Conservation (phyloP, 35 echinoderm and acorn worm species). For the Lytechinus pictus region DNA sequence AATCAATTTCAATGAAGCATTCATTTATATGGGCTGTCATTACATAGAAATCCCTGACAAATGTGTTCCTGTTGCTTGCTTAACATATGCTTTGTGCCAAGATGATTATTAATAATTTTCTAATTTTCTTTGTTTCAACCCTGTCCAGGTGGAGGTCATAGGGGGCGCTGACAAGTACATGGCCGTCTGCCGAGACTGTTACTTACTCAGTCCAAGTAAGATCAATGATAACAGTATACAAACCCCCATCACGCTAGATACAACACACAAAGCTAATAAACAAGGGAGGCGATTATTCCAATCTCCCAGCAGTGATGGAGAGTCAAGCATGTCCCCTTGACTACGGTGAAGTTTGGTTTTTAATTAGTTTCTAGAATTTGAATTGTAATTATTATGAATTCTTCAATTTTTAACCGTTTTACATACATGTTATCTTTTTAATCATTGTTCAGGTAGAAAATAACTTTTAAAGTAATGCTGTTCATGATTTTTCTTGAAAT, state of each 20-base stretch:
- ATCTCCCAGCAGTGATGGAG: constrained; percentile 33
- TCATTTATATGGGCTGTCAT: too few relatives aligned
- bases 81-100: not conserved
- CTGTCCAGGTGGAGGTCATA: constrained; percentile 85
- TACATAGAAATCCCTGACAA: too few relatives aligned
- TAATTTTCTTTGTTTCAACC: not conserved
- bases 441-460: not conserved
- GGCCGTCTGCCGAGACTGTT: constrained; percentile 92
- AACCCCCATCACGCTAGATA: constrained; percentile 7
- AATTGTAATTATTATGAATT: not conserved
- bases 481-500: not conserved
- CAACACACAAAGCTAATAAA: constrained; percentile 8
- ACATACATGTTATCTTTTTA: not conserved
- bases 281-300: constrained; percentile 24
- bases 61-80: not conserved
- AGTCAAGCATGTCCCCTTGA: constrained; percentile 34
- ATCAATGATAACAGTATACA: constrained; percentile 37
- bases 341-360: not conserved
- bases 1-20: too few relatives aligned
- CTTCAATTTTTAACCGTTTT: not conserved
- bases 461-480: not conserved
- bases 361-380: not conserved
- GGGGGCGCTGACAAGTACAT: constrained; percentile 99
- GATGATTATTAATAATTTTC: not conserved
- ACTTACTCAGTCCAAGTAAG: constrained; percentile 70